These are phyloP conservation scores for Pristionchus arcanus DNA, from an alignment of 2,888 invertebrate species.

Conservation along the genomic window DNA sequence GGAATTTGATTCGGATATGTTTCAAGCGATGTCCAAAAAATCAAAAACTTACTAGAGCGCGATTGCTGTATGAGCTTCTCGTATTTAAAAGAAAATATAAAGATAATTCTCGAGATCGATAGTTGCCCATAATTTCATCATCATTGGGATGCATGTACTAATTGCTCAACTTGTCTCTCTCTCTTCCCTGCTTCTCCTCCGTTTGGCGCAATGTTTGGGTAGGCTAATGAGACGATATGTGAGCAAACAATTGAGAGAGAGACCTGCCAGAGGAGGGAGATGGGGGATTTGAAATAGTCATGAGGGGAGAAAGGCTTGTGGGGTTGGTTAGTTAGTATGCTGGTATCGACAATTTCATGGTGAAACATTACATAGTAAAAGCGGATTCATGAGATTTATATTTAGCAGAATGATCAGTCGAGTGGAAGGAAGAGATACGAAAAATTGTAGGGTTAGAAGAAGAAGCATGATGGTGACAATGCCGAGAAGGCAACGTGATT, in stretches of 20 bases:
- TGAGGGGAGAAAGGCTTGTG: neutral
- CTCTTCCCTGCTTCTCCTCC: neutral
- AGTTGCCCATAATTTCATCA: neutral
- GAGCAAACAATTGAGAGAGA: neutral
- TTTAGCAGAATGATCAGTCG: neutral
- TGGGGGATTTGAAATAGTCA: slow-evolving; percentile 30
- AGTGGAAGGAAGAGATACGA: neutral
- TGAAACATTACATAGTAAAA: too few relatives aligned
- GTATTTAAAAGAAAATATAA: too few relatives aligned
- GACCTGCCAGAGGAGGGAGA: neutral
- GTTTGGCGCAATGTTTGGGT: slow-evolving; percentile 44
- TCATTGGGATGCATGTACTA: slow-evolving; percentile 41
- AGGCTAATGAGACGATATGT: slow-evolving; percentile 42
- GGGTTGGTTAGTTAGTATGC: neutral
- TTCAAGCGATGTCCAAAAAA: neutral
- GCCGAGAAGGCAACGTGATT: neutral
- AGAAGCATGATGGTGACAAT: neutral
- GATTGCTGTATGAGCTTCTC: too few relatives aligned
- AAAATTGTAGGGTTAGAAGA: neutral
- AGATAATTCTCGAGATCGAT: neutral
- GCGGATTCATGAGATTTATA: too few relatives aligned
- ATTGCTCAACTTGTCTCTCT: slow-evolving; percentile 8
- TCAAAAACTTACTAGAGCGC: neutral
- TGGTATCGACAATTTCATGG: neutral
- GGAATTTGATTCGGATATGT: neutral